A percentile compares a stretch with the other conserved stretches of the same genome.
phyloP scores from a whole-genome alignment of 2,888 invertebrate species.

The Sinopyrophorus schimmeli region DNA sequence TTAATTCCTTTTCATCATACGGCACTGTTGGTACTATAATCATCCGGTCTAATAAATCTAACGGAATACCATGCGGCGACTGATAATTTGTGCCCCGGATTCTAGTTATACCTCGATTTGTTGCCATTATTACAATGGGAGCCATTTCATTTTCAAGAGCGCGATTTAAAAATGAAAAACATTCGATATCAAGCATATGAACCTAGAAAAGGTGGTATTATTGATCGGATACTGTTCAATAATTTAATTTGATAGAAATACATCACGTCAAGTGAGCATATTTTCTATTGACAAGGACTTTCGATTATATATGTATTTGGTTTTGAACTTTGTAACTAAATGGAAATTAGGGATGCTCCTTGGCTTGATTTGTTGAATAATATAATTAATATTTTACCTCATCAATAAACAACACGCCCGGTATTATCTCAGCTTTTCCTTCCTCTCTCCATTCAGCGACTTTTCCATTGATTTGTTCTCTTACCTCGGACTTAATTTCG shows the following conservation, averaged over 20 bases:
- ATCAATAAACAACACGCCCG: constrained; percentile 96
- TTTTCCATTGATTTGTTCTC: constrained; percentile 95
- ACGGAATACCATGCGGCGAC: constrained; percentile 96
- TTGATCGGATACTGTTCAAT: too few relatives aligned
- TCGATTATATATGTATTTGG: too few relatives aligned
- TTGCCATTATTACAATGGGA: constrained; percentile 98
- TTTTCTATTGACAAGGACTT: too few relatives aligned
- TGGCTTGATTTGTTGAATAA: too few relatives aligned
- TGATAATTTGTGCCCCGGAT: constrained; percentile 93
- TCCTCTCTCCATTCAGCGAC: constrained; percentile 98
- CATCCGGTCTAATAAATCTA: constrained; percentile 93
- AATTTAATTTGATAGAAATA: too few relatives aligned
- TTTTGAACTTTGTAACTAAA: too few relatives aligned
- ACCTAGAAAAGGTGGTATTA: too few relatives aligned
- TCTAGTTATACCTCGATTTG: constrained; percentile 92
- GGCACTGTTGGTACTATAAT: constrained; percentile 91
- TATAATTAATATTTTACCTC: constrained; percentile 65
- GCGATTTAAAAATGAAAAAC: constrained; percentile 96
- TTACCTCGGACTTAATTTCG: constrained; percentile 95
- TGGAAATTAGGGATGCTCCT: too few relatives aligned
- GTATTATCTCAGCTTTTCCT: constrained; percentile 98
- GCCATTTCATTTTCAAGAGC: constrained; percentile 97
- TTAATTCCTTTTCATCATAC: constrained; percentile 85
- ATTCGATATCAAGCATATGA: constrained; percentile 99
- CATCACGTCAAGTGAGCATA: too few relatives aligned